These are phyloP conservation scores for Xanthia icteritia DNA, from an alignment of 2,888 invertebrate genomes.

Conservation along the genomic window DNA sequence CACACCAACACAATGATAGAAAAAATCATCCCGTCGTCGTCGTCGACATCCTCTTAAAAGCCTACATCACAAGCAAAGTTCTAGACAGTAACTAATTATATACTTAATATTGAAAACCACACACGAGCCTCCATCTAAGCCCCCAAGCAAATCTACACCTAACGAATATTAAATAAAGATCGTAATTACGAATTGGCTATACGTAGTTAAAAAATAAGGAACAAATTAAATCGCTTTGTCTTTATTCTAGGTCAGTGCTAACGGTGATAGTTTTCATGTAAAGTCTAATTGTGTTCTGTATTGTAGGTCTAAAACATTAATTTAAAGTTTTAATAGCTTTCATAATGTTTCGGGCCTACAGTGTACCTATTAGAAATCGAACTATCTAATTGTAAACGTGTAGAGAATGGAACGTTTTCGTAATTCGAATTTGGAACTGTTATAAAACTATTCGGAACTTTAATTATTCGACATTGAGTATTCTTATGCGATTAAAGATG, in stretches of 20 bases:
- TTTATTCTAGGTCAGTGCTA: constrained; percentile 62
- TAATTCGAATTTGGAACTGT: constrained; percentile 55
- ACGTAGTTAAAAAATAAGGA: constrained; percentile 39
- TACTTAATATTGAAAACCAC: constrained; percentile 20
- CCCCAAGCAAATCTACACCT: constrained; percentile 37
- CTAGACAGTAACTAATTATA: neutral
- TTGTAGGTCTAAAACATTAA: constrained; percentile 49
- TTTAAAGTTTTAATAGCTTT: constrained; percentile 59
- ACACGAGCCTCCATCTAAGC: constrained; percentile 20
- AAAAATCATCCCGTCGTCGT: neutral
- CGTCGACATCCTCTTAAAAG: neutral
- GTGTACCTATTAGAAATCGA: constrained; percentile 52
- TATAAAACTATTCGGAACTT: constrained; percentile 41
- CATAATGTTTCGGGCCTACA: constrained; percentile 52
- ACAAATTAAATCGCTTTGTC: constrained; percentile 59
- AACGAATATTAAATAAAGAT: constrained; percentile 52
- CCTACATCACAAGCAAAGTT: neutral
- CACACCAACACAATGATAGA: neutral
- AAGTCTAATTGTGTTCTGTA: constrained; percentile 56
- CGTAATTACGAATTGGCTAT: constrained; percentile 54
- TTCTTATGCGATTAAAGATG: constrained; percentile 19
- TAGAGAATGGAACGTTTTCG: constrained; percentile 44
- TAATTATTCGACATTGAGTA: constrained; percentile 10
- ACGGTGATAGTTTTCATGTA: constrained; percentile 58
- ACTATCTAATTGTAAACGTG: constrained; percentile 48